Percentiles rank a stretch among this genome's conserved stretches.
Evolutionary conservation across 2,113 vertebrate genomes (phyloP).

Genomic region (Lophochroa leadbeateri): DNA sequence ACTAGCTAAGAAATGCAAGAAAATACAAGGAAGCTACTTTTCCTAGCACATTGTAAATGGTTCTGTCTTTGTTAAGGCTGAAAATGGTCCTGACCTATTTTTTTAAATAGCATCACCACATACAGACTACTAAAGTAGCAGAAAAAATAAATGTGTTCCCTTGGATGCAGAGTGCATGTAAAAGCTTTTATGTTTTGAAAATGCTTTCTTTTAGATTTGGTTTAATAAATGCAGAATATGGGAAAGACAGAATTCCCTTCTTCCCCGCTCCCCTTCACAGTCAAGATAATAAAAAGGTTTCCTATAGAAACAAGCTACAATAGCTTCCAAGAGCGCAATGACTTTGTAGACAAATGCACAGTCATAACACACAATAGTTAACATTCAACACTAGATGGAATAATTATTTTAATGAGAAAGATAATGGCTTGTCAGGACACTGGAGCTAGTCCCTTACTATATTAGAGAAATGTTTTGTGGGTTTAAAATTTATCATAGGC

Average conservation of each 20-base stretch:
- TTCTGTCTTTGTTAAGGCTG: neutral
- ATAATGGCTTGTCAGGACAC: conserved; percentile 42
- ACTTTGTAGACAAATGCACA: conserved; percentile 56
- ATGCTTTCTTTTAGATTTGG: conserved; percentile 19
- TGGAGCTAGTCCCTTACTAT: conserved; percentile 15
- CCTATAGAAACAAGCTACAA: conserved; percentile 50
- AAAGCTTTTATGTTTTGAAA: conserved; percentile 58
- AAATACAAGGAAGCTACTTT: neutral
- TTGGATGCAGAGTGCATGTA: conserved; percentile 53
- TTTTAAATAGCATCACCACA: neutral
- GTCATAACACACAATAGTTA: conserved; percentile 57
- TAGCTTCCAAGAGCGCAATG: conserved; percentile 52
- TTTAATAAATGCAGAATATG: conserved; percentile 52
- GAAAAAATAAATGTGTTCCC: conserved; percentile 35
- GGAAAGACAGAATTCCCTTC: conserved; percentile 53
- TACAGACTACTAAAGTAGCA: conserved; percentile 20
- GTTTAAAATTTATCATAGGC: conserved; percentile 17
- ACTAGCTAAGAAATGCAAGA: neutral
- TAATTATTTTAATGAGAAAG: conserved; percentile 68
- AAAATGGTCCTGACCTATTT: conserved; percentile 54
- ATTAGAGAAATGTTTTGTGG: conserved; percentile 37
- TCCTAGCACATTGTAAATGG: neutral
- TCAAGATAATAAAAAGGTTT: conserved; percentile 51
- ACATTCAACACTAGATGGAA: neutral
- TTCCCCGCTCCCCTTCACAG: conserved; percentile 21